A percentile compares a stretch with the other conserved stretches of the same genome.
These are phyloP conservation scores for Dipodomys ordii DNA, from an alignment of 2,113 vertebrate species.

Conservation along the genomic window DNA sequence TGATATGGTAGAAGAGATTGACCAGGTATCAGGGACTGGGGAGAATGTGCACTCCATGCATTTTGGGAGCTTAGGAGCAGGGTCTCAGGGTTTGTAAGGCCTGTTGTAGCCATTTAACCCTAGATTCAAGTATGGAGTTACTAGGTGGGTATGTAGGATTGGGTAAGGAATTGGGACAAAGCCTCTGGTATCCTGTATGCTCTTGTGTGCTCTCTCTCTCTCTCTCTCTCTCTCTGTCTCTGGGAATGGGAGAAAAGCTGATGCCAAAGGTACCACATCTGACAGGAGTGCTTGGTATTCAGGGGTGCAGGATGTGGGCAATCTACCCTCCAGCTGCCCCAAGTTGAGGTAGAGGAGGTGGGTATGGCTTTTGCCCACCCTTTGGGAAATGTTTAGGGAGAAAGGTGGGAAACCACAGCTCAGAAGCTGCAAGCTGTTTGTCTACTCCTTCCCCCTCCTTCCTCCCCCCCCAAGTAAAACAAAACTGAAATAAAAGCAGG, in stretches of 20 bases:
- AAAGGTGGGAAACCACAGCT: slow-evolving; percentile 55
- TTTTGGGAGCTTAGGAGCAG: neutral
- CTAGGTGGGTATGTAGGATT: neutral
- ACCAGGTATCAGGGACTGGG: neutral
- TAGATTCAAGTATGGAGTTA: neutral
- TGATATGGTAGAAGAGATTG: neutral
- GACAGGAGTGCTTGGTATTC: neutral
- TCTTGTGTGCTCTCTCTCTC: too few relatives aligned
- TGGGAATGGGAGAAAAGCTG: neutral
- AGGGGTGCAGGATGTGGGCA: neutral
- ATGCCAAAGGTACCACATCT: neutral
- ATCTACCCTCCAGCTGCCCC: neutral
- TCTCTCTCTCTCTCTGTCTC: neutral
- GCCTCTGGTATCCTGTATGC: neutral
- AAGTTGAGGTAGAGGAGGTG: neutral
- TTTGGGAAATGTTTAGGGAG: neutral
- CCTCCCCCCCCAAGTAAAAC: slow-evolving; percentile 68
- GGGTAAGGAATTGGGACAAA: neutral
- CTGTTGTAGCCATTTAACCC: neutral
- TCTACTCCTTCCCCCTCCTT: slow-evolving; percentile 11
- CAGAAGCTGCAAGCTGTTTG: slow-evolving; percentile 26
- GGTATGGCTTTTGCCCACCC: neutral
- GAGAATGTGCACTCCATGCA: neutral
- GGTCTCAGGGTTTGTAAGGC: neutral
- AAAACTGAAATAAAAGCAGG: slow-evolving; percentile 79